Base-by-base conservation (phyloP, 2,797 vertebrate species). In the Psittacula derbiana region DNA sequence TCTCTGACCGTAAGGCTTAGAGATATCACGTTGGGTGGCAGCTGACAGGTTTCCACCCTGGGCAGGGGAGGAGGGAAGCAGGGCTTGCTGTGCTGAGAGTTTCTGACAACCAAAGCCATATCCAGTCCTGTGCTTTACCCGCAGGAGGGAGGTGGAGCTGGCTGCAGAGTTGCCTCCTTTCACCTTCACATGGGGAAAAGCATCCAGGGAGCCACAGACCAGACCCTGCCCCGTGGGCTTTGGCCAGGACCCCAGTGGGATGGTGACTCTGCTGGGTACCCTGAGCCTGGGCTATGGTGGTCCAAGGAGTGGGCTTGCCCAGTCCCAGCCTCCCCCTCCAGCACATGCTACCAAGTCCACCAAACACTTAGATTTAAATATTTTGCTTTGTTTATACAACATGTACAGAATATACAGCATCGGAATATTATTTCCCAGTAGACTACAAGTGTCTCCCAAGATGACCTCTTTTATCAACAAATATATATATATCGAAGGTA, bases 401-500 rank as follows among this genome's bases (percentile, higher is more conserved):
- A 90, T 95, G 85, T 87, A 96, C 91, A 96, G 69, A 92, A 94
- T 94, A 93, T 95, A 96, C 79, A 95, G n/a, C 69, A 74, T 90
- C 4, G 2, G 81, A 74, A 67, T 73, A 46, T 73, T 88, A 75
- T 71, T 95, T 96, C 52, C 84, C 79, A 90, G 93, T 80, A 95
- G 92, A 95, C 71, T 78, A 95, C 78, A 50, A 87, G 61, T 30
- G 43, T 95, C 93, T 96, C 61, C 92, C 95, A 91, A 82, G 91
- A 70, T 89, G 88, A 88, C 70, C 88, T 84, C 88, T 84, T 86
- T 67, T 85, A 87, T 93, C 95, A 93, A 96, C 73, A 95, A 94
- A 95, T 91, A 96, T 93, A 96, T 96, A 96, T 92, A 92, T 95
- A 95, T 94, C 7, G 50, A 87, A 80, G 16, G 88, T 95, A 80